Evolutionary conservation across 2,797 vertebrate species (phyloP).

Genomic region (Halcyon smyrnensis): DNA sequence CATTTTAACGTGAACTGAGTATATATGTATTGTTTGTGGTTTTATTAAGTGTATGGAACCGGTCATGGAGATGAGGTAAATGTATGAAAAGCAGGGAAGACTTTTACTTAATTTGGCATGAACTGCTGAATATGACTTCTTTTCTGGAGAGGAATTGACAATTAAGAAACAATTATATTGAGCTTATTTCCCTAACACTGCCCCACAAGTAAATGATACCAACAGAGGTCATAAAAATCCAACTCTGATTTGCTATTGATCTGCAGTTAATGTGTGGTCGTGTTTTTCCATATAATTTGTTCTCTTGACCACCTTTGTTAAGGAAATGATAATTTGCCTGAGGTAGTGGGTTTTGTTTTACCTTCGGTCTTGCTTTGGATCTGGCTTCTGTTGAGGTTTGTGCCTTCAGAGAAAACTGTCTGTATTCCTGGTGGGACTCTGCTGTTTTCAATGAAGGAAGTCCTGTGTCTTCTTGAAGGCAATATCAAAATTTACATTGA

Average conservation of each 20-base stretch:
- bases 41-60: background rate
- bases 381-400: background rate
- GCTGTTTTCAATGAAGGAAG: background rate
- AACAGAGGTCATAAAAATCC: conserved; percentile 20
- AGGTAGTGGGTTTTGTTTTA: background rate
- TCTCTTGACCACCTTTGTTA: conserved; percentile 28
- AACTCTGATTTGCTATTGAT: background rate
- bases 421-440: background rate
- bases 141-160: background rate
- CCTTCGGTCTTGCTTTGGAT: background rate
- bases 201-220: background rate
- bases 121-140: background rate
- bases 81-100: background rate
- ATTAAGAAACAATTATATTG: background rate
- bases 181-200: background rate
- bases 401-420: background rate
- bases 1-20: background rate
- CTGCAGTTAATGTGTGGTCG: background rate
- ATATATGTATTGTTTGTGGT: background rate
- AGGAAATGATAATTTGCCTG: background rate
- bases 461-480: background rate
- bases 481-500: background rate
- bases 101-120: background rate
- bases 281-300: background rate
- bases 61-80: background rate